Percentiles rank a stretch among this genome's conserved stretches.
Conservation (phyloP, 2,797 vertebrate species). For the Diglossa cyanea region DNA sequence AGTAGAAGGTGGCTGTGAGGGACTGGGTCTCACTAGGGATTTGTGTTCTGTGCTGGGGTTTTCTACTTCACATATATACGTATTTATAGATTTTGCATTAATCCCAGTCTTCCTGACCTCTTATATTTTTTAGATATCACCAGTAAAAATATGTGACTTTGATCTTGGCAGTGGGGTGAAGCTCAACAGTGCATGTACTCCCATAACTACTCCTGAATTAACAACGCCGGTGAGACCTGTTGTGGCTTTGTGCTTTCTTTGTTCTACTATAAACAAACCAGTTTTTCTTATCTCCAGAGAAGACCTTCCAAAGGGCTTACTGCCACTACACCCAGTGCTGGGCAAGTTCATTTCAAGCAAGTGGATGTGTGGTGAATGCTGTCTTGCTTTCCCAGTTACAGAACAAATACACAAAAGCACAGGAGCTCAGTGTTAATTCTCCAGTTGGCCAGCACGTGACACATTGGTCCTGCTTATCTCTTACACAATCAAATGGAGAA, state of each 20-base stretch:
- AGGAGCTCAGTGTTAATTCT: neutral
- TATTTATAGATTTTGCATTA: neutral
- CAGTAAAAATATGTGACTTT: constrained; percentile 98
- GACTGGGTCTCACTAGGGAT: neutral
- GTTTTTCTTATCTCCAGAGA: neutral
- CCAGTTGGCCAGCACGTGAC: neutral
- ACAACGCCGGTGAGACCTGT: constrained; percentile 85
- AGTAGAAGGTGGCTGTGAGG: neutral
- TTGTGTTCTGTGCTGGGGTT: neutral
- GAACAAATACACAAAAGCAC: neutral
- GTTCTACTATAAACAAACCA: neutral
- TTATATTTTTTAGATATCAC: constrained; percentile 82
- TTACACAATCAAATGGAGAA: neutral
- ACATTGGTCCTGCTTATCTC: neutral
- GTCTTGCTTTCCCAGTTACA: neutral
- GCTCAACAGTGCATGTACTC: constrained; percentile 91
- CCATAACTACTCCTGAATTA: constrained; percentile 95
- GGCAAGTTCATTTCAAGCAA: neutral
- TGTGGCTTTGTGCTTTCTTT: neutral
- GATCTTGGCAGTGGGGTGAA: constrained; percentile 96
- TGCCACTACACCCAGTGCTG: neutral
- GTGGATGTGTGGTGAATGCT: neutral
- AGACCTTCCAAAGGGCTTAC: neutral
- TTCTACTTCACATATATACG: neutral
- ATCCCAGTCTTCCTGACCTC: neutral